Conservation (phyloP, 53 echinoderm and acorn worm genomes). For the Paracentrotus lividus region DNA sequence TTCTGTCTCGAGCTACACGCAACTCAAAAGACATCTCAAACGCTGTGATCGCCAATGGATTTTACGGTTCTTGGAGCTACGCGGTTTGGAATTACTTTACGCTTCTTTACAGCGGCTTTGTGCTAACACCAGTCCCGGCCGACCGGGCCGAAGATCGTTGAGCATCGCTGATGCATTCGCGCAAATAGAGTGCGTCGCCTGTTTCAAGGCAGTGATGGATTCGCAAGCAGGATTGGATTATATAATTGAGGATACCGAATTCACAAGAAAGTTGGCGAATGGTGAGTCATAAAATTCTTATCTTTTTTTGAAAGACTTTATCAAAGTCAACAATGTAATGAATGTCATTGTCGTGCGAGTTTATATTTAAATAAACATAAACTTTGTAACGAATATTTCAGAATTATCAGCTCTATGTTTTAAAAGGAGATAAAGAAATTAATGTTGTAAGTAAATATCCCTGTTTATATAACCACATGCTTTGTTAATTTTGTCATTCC, state of each 20-base stretch:
- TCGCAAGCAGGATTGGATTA: constrained; percentile 89
- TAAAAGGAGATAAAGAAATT: not conserved
- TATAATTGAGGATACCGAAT: constrained; percentile 90
- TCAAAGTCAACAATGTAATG: not conserved
- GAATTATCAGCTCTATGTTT: not conserved
- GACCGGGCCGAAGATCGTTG: constrained; percentile 54
- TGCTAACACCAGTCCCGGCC: constrained; percentile 47
- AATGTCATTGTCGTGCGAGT: not conserved
- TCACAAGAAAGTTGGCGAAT: constrained; percentile 86
- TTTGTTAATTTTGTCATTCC: not conserved
- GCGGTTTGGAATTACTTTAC: constrained; percentile 82
- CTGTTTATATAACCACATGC: constrained; percentile 22
- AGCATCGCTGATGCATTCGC: constrained; percentile 83
- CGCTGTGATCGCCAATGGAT: constrained; percentile 84
- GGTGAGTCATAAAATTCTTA: constrained; percentile 74
- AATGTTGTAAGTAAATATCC: not conserved
- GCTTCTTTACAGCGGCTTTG: constrained; percentile 74
- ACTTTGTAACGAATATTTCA: constrained; percentile 43
- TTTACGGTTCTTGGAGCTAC: constrained; percentile 81
- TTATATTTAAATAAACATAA: constrained; percentile 1
- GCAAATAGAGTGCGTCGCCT: constrained; percentile 84
- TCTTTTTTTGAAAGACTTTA: not conserved
- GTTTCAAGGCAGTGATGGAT: constrained; percentile 90
- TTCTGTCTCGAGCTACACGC: constrained; percentile 78
- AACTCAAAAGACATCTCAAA: constrained; percentile 77